Base-by-base conservation (phyloP, 2,888 invertebrate species). In the Chromoteleia sp. region DNA sequence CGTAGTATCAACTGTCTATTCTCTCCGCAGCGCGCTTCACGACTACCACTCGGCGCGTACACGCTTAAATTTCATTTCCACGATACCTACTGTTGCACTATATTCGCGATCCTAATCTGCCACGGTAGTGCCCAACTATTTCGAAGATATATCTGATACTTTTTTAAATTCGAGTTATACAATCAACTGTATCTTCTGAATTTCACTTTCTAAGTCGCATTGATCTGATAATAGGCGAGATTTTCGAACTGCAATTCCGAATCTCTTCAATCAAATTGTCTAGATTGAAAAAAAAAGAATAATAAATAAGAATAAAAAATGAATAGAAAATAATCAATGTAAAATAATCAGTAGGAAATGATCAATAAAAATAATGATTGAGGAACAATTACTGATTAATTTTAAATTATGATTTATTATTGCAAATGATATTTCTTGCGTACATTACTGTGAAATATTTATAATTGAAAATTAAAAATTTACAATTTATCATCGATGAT, bases 51-150 rank as follows among this genome's bases (percentile, higher is more conserved):
- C 58, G 48, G 19, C 63, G 65, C 59, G 25, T 50, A 52, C 29
- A 41, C 45, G 59, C 39, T 74, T 61, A 54, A 50, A 50, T 80
- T 80, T 80, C 73, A 50, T 61, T 80, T 63, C 41, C 33, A 59
- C 17, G 54, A 45, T 61, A 63, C 29, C 59, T 39, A 33, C 15
- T 59, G 50, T 52, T 48, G 25, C 33, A 63, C 48, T 41, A 78
- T 67, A 52, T 33, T 61, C 52, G 56, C 65, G 61, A 65, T 68
- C 50, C 58, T 29, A 78, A 63, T 45, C 45, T 54, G 14, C 25
- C 30, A 8, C 39, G 36, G 39, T 58, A 70, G 48, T 58, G 45
- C 45, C n/a, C 58, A 58, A 25, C 25, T 45, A 70, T 70, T 58
- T 58, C 58, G 39, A 25, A 5, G 17, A 21, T 30, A 25, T 70